Base-by-base conservation (phyloP, 2,888 invertebrate species). In the Pinctada fucata region DNA sequence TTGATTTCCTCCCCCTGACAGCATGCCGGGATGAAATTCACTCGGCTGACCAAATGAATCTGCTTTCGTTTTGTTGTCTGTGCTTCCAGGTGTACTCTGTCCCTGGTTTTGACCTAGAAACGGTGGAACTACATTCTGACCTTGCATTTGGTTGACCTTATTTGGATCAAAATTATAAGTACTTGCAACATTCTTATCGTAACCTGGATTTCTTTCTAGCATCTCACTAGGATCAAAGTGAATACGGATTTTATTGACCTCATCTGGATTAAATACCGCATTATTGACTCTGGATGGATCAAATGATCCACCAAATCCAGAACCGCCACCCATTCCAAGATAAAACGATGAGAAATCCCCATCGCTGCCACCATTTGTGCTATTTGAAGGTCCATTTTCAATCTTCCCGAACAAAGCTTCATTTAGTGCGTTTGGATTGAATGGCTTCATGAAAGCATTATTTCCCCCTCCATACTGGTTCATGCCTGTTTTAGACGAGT, bases 211-310 rank as follows among this genome's bases (percentile, higher is more conserved):
- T 58, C 69, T 74, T 10, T 76, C 75, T 51, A 83, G 75, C 81
- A 83, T 82, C 51, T 73, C 68, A 13, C 79, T 79, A 2, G 84
- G 82, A 52, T 83, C 77, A 76, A 79, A 81, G 67, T 79, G 76
- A 73, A 82, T 82, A 47, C 80, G 72, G 8, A 66, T 75, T 64
- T 70, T 79, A 69, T 85, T 85, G 8, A 82, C 76, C 16, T 79
- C 79, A 68, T 85, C 76, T 48, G 85, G 84, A 67, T 85, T 82
- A 73, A 83, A 85, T 3, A 72, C 75, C 5, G 81, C 84, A 10
- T 78, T 77, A 58, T 85, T 86, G 3, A 86, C 85, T 2, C 79
- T 75, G 45, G 83, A 78, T 3, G 85, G 85, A 72, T 84, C 75
- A 64, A 86, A 86, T 8, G 13, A 67, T 13, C 80, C 77, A 13